These are phyloP conservation scores for Phoxinus phoxinus DNA, from an alignment of 2,113 vertebrate genomes.

Conservation along the genomic window DNA sequence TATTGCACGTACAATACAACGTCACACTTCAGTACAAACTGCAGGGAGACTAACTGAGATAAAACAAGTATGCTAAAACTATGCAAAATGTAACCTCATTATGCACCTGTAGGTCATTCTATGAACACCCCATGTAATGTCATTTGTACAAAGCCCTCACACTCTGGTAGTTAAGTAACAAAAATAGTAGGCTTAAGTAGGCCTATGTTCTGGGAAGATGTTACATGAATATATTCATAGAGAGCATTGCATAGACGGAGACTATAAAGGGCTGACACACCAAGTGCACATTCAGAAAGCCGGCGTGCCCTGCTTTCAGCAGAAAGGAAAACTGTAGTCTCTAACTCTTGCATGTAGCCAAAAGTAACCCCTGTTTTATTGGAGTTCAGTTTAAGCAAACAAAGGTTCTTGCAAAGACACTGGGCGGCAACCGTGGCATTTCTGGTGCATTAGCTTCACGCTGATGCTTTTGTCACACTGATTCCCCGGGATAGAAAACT, in stretches of 20 bases:
- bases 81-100: not conserved
- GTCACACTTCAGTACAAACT: not conserved
- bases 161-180: not conserved
- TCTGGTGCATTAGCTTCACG: conserved; percentile 68
- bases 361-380: conserved; percentile 69
- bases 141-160: not conserved
- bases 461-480: conserved; percentile 63
- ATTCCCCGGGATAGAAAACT: conserved; percentile 62
- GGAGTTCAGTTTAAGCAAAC: conserved; percentile 40
- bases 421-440: conserved; percentile 56
- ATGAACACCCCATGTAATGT: not conserved
- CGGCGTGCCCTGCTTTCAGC: conserved; percentile 17
- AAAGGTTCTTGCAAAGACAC: conserved; percentile 60
- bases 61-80: not conserved
- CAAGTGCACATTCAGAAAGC: conserved; percentile 22
- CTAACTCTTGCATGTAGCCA: conserved; percentile 55
- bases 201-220: conserved; percentile 5
- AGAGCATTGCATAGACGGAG: not conserved
- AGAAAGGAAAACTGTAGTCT: conserved; percentile 29
- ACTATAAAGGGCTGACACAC: conserved; percentile 28
- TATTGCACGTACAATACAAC: not conserved
- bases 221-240: conserved; percentile 30
- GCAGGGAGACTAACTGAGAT: not conserved
- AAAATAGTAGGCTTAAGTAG: conserved; percentile 18
- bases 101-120: not conserved